Conservation (phyloP, 2,797 vertebrate species). For the Chrysocyon brachyurus region DNA sequence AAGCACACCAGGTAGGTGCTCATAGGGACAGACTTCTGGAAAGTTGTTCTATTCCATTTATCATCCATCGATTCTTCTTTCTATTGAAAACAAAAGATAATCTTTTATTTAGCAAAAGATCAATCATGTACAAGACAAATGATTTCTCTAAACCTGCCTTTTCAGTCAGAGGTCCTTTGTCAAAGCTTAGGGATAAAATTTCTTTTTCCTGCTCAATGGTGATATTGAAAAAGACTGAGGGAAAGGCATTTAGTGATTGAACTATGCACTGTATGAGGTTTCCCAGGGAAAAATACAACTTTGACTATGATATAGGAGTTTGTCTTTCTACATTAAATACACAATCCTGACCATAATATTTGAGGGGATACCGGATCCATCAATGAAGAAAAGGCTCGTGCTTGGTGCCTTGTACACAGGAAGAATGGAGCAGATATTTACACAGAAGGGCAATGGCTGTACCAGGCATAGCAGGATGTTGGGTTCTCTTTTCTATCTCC, state of each 20-base stretch:
- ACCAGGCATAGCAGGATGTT: background rate
- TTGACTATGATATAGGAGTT: background rate
- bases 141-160: background rate
- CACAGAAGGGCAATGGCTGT: background rate
- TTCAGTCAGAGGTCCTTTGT: background rate
- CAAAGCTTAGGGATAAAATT: background rate
- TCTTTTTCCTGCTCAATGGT: background rate
- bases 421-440: background rate
- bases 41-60: constrained; percentile 90
- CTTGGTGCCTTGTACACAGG: background rate
- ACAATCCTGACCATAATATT: background rate
- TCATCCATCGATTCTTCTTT: background rate
- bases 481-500: background rate
- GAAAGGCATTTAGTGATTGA: background rate
- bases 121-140: background rate
- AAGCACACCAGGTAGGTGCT: constrained; percentile 99
- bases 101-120: background rate
- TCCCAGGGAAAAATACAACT: background rate
- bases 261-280: background rate
- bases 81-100: constrained; percentile 83
- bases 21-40: constrained; percentile 95
- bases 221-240: background rate
- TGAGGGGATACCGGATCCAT: background rate
- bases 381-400: background rate
- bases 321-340: background rate